Evolutionary conservation across 92 coral and sea anemone genomes (phyloP).

Genomic region (Palythoa grandis): DNA sequence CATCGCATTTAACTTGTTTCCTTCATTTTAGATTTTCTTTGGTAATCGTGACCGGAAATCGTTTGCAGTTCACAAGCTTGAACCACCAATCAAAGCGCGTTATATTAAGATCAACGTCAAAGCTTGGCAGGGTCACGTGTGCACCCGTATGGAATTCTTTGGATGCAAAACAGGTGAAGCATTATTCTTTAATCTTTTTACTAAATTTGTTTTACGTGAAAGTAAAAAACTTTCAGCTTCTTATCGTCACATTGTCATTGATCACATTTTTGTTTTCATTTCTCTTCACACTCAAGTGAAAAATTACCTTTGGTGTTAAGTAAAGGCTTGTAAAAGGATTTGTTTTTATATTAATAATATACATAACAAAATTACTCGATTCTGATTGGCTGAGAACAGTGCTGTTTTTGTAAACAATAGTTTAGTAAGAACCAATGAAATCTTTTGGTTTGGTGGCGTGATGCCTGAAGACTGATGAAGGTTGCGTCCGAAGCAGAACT

Average conservation of each 20-base stretch:
- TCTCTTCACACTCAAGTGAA: too few species aligned
- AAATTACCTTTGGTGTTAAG: too few species aligned
- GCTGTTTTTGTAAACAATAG: too few species aligned
- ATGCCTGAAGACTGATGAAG: too few species aligned
- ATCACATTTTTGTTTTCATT: too few species aligned
- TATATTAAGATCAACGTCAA: constrained; percentile 33
- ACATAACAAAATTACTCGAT: too few species aligned
- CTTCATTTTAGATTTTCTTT: background rate
- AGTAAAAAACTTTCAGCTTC: background rate
- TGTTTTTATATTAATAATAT: too few species aligned
- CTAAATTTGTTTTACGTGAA: background rate
- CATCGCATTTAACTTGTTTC: background rate
- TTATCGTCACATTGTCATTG: background rate
- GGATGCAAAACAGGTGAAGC: constrained; percentile 27
- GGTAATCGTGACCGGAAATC: constrained; percentile 41
- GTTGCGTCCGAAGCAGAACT: too few species aligned
- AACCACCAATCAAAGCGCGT: constrained; percentile 39
- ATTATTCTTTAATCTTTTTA: background rate
- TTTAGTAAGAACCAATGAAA: too few species aligned
- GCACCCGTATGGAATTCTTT: constrained; percentile 41
- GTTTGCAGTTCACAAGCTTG: constrained; percentile 36
- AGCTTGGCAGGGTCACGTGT: constrained; percentile 20
- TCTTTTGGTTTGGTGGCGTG: too few species aligned
- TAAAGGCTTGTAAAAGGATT: too few species aligned
- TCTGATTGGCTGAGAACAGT: too few species aligned